Evolutionary conservation across 2,888 invertebrate species (phyloP), one percentile per base, ranked within the genome.

Genomic region (Temnothorax ravouxi): DNA sequence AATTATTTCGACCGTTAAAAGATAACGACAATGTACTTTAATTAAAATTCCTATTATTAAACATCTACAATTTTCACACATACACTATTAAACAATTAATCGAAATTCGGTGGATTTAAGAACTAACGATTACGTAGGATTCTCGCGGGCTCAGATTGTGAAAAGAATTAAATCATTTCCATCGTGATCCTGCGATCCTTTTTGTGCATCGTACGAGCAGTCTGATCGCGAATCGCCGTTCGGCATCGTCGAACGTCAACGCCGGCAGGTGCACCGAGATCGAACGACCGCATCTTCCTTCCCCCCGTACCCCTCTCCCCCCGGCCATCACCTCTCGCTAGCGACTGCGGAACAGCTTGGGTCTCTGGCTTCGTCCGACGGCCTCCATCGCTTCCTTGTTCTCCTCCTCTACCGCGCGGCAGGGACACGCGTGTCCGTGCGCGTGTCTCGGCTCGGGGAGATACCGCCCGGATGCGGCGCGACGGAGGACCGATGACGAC

Each of bases 221-320:
- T 61, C 69, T 62, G 74, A 66, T 76, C 50, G 84, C 83, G 74
- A 86, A 84, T 85, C 84, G 79, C 50, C 83, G 71, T 29, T 74
- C 52, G 82, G 84, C 87, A 72, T 77, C 81, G 61, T n/a, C 74
- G 50, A 71, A 84, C 86, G 83, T 83, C 80, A 80, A 64, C 79
- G 74, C 71, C 86, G 90, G 88, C 90, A 90, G 89, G 88, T 90
- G 89, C 89, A 88, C 76, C 84, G 82, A 80, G 85, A 86, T 84
- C 84, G 85, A 67, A 64, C 82, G 41, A 79, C 75, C 67, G 84
- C 84, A 88, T 87, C 84, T 83, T 86, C 44, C 47, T 41, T n/a
- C 44, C 15, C 83, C 50, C 71, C 71, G 18, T 83, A 61, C 66
- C 61, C 66, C 56, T 75, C 67, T 8, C 64, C 6, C 85, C 38